phyloP scores from a whole-genome alignment of 2,113 vertebrate species.

The Cathartes aura region DNA sequence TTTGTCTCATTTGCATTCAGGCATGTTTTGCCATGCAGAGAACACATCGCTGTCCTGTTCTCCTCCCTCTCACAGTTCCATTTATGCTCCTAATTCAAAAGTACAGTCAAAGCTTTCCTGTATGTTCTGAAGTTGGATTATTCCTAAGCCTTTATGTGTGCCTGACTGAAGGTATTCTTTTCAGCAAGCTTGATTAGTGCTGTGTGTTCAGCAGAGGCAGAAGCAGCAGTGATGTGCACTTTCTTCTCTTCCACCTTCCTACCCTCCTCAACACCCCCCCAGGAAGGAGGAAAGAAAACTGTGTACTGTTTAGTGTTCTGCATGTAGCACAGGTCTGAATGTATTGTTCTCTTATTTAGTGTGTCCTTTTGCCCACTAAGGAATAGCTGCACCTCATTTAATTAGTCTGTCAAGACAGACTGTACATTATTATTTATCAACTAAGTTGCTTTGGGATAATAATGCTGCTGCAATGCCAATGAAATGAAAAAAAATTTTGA shows the following conservation, averaged over 20 bases:
- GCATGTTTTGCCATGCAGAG: background rate
- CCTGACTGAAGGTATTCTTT: background rate
- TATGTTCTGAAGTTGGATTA: background rate
- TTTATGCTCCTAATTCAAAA: background rate
- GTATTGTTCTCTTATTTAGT: background rate
- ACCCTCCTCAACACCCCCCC: fast-evolving
- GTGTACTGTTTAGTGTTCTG: background rate
- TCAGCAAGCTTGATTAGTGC: background rate
- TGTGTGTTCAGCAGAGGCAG: background rate
- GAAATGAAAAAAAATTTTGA: background rate
- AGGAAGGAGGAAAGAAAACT: background rate
- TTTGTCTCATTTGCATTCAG: background rate
- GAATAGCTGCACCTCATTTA: background rate
- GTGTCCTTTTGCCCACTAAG: background rate
- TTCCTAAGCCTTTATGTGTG: background rate
- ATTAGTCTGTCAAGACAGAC: background rate
- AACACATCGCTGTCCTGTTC: background rate
- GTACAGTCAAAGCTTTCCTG: background rate
- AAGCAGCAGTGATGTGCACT: background rate
- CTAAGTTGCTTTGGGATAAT: background rate
- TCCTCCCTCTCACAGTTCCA: fast-evolving
- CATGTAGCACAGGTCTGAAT: background rate
- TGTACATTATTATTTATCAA: background rate
- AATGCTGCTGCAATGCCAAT: background rate
- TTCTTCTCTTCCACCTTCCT: background rate